A percentile compares a stretch with the other conserved stretches of the same genome.
Evolutionary conservation across 2,113 vertebrate genomes (phyloP).

Genomic region (Pongo abelii): DNA sequence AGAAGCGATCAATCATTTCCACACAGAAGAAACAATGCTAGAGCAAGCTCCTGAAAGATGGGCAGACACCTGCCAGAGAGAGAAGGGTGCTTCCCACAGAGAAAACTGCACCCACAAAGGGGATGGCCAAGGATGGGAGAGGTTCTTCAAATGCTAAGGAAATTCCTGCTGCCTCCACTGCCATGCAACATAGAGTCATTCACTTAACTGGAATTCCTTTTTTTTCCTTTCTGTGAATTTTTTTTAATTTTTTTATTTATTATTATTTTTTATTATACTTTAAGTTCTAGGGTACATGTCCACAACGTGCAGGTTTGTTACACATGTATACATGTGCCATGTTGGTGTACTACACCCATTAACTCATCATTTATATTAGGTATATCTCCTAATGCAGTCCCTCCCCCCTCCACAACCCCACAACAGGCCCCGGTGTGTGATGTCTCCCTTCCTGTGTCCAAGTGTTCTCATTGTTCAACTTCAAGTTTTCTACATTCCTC

Average conservation of each 20-base stretch:
- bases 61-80: background rate
- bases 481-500: background rate
- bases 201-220: background rate
- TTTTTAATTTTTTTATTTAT: no score
- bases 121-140: background rate
- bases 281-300: no score
- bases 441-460: no score
- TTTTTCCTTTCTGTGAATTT: no score
- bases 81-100: background rate
- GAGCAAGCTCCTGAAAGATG: background rate
- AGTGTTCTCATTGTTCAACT: background rate
- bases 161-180: background rate
- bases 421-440: no score
- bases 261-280: no score
- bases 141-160: background rate
- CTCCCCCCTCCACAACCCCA: no score
- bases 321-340: no score
- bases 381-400: no score
- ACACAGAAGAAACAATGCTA: background rate
- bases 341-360: no score
- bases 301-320: no score
- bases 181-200: background rate
- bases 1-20: background rate
- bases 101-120: background rate
- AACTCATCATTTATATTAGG: no score